These are phyloP conservation scores for Pachyseris speciosa DNA, from an alignment of 64 coral and sea anemone genomes.

Conservation along the genomic window DNA sequence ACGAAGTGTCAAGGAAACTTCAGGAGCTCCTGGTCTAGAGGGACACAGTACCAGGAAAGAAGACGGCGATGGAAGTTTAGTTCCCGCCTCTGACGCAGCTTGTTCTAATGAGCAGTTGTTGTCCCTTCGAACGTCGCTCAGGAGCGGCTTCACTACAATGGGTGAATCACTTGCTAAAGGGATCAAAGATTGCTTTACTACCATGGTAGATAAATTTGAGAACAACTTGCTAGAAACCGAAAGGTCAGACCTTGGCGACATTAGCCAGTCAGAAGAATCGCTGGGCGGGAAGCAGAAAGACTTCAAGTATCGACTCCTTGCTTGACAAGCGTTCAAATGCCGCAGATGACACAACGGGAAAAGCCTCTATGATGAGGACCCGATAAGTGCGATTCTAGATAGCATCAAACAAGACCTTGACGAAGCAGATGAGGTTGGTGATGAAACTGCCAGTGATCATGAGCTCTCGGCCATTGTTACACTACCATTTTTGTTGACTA, in stretches of 20 bases:
- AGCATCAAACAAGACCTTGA: slow-evolving; percentile 51
- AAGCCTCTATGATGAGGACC: neutral
- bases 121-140: neutral
- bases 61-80: neutral
- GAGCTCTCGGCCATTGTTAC: slow-evolving; percentile 31
- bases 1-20: neutral
- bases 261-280: neutral
- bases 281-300: neutral
- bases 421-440: slow-evolving; percentile 22
- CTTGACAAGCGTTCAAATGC: neutral
- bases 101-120: slow-evolving; percentile 1
- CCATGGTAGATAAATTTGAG: neutral
- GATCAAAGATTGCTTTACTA: neutral
- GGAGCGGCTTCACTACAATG: neutral
- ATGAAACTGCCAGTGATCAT: neutral
- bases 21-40: neutral
- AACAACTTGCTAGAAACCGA: neutral
- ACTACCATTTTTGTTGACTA: neutral
- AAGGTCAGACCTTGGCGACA: neutral
- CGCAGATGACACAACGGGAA: neutral
- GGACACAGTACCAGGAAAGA: neutral
- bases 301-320: neutral
- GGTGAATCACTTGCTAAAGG: neutral
- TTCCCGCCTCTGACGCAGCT: slow-evolving; percentile 2
- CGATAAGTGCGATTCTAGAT: neutral